Base-by-base conservation (phyloP, 2,888 invertebrate genomes). In the Polyommatus iphigenia region DNA sequence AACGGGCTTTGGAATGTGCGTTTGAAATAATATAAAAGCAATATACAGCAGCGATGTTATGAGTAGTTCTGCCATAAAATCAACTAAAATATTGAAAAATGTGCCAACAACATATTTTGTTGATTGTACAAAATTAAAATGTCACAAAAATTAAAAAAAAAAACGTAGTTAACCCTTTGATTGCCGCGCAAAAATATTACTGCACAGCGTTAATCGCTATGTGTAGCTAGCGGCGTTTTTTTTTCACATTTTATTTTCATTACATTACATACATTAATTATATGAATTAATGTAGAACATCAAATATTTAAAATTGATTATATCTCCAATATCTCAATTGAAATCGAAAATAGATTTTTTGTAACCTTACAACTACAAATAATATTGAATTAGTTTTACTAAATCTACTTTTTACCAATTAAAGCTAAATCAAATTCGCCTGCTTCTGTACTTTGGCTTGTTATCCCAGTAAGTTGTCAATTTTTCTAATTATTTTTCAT, bases 381-480 rank as follows among this genome's bases (percentile, higher is more conserved):
- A 77, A 54, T 5, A 54, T 18, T 54, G 15, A 15, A 62, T 32
- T 62, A 24, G 20, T 76, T 10, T 67, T 76, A 24, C 62, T 67
- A 77, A 75, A 75, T 54, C 75, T 73, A 73, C 2, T 75, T 73
- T 73, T 73, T 54, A 75, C 54, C 86, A 86, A 87, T 87, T 86
- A 88, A 84, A 78, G 79, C 87, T 88, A 87, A 88, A 86, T 83
- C 81, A 87, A 87, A 83, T 80, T 81, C 83, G 83, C 85, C 82
- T 84, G 84, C 82, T 83, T 84, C 82, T 87, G 87, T 87, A 87
- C 85, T 85, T 87, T 86, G 88, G 88, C 87, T 75, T 54, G 15
- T 75, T 75, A 20, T 29, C 10, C 59, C 59, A 59, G n/a, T 62
- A 62, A 24, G 6, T 41, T 41, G 10, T 62, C 10, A 10, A 10